Conservation (phyloP, 1,140 invertebrate species). For the Drosophila repletoides region DNA sequence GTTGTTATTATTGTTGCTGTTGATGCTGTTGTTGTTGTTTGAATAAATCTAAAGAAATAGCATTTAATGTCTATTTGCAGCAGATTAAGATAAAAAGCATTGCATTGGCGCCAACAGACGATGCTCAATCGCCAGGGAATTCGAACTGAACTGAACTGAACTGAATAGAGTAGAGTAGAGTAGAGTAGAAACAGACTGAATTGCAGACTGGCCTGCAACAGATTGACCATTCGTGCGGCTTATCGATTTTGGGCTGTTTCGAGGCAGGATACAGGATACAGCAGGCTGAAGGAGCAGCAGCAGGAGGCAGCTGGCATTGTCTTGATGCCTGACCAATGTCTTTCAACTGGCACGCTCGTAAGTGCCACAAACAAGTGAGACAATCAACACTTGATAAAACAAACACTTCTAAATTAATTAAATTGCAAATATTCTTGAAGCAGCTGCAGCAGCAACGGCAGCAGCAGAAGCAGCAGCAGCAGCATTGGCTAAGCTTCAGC, state of each 20-base stretch:
- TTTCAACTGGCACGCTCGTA: slow-evolving; percentile 71
- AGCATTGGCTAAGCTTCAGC: slow-evolving; percentile 9
- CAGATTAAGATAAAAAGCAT: slow-evolving; percentile 80
- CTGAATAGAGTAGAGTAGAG: neutral
- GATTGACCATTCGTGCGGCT: slow-evolving; percentile 68
- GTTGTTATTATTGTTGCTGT: slow-evolving; percentile 12
- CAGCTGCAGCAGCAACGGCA: slow-evolving; percentile 42
- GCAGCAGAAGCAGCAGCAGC: slow-evolving; percentile 47
- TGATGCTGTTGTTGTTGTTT: slow-evolving; percentile 43
- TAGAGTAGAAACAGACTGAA: neutral
- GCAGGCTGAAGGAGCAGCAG: neutral
- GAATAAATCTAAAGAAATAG: slow-evolving; percentile 81
- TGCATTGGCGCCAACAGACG: slow-evolving; percentile 38
- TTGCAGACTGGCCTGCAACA: neutral
- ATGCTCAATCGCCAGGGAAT: slow-evolving; percentile 16
- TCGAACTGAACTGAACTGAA: slow-evolving; percentile 8
- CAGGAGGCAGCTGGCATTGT: slow-evolving; percentile 56
- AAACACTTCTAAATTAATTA: slow-evolving; percentile 81
- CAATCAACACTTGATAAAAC: slow-evolving; percentile 80
- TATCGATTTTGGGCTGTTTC: slow-evolving; percentile 63
- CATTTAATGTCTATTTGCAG: slow-evolving; percentile 81
- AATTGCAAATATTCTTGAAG: slow-evolving; percentile 79
- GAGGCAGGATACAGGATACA: neutral
- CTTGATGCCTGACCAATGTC: slow-evolving; percentile 39
- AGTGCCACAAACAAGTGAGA: slow-evolving; percentile 78